Evolutionary conservation across 2,888 invertebrate genomes (phyloP), one percentile per base, ranked within the genome.

Genomic region (Cerceris rybyensis): DNA sequence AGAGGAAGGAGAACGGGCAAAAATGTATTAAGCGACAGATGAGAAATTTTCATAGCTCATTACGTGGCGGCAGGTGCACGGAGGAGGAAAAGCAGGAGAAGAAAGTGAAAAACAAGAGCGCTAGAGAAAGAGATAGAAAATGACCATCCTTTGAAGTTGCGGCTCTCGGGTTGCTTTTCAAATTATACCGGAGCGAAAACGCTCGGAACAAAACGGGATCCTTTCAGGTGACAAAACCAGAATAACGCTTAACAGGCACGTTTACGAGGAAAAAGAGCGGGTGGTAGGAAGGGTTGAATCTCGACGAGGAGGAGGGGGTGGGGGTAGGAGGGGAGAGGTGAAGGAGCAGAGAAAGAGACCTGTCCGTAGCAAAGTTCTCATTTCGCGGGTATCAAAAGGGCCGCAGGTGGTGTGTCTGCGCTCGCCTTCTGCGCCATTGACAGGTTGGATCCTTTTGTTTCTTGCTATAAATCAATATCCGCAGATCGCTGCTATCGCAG

Each of bases 391-490:
- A 70, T 83, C 75, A 75, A 77, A 81, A 75, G 75, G 54, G 76
- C 58, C 68, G 71, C 71, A 76, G 78, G 76, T 83, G 75, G 58
- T 74, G 58, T 74, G 66, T 81, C 75, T 59, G 57, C 54, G 50
- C 61, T 75, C 59, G 65, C 46, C 66, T 79, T 78, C 80, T 16
- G 11, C 73, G 42, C 58, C 55, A 74, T 72, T 70, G 77, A 63
- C 83, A 73, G 75, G 17, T 42, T 14, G 54, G 55, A 82, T 80
- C 75, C 79, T 81, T 78, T 72, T 85, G 75, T 83, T 80, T 74
- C 71, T 42, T 55, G 59, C 52, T 75, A 68, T 73, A 76, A 74
- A 84, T 82, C 82, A 68, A 83, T 81, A 79, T 79, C 81, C 17
- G 39, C 54, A 60, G 71, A 83, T 81, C 75, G 75, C 72, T 73